Evolutionary conservation across 2,797 vertebrate genomes (phyloP), one percentile per base, ranked within the genome.

Genomic region (Neoniphon sammara): DNA sequence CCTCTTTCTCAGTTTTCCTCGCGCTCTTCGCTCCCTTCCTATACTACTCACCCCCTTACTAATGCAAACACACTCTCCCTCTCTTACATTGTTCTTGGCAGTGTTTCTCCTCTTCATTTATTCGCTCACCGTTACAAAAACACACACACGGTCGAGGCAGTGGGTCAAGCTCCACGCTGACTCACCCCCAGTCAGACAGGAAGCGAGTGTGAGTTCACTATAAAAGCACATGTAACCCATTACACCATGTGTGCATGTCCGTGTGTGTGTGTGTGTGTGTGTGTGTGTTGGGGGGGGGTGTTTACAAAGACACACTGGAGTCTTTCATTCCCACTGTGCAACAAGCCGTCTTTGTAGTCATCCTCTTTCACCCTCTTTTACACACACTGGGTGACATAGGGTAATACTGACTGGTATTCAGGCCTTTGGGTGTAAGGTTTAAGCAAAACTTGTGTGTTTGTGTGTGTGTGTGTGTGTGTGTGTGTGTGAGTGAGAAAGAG

Each of bases 271-370:
- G 66, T 69, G 53, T 66, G 66, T 63, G 25, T 57, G 65, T 66
- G 46, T 63, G 74, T 60, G 59, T 44, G 23, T 63, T 57, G 11
- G 31, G 25, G 31, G 69, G 17, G 77, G 81, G 80, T 52, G 79
- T 67, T 63, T 73, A 72, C 83, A 74, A 75, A 86, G 75, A 87
- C 87, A 91, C 88, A 91, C 85, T 88, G 81, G 84, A 84, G 88
- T 90, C 90, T 91, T 92, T 91, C 84, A 90, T 80, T 87, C 77
- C 70, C 20, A 60, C 84, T 84, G 85, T 68, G 77, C 75, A 90
- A 92, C 91, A 93, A 88, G 85, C 85, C 64, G 58, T 86, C 91
- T 92, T 93, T 93, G 91, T 93, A 79, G 88, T 84, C 73, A 9
- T 27, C 25, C 47, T 36, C 62, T 20, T 21, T 15, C 27, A 52